phyloP scores from a whole-genome alignment of 64 coral and sea anemone genomes.

The Platygyra sinensis region DNA sequence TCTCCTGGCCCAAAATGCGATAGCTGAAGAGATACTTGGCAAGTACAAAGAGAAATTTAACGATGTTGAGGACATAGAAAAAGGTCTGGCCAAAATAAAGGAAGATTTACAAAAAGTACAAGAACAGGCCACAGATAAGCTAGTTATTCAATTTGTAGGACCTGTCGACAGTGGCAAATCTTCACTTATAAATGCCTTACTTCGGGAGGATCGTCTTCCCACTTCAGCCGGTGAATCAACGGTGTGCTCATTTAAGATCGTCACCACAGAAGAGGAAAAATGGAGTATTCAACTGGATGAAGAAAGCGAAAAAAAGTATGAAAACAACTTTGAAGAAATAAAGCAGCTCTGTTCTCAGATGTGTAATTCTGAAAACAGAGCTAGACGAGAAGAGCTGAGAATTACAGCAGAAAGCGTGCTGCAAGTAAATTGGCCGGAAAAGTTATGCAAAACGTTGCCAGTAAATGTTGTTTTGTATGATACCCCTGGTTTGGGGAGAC shows the following conservation, averaged over 20 bases:
- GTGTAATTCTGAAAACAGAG: too few species aligned
- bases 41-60: not conserved
- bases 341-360: too few species aligned
- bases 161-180: slow-evolving; percentile 15
- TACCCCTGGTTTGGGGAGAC: too few species aligned
- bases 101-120: not conserved
- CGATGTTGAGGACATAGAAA: not conserved
- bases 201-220: not conserved
- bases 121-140: not conserved
- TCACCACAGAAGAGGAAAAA: not conserved
- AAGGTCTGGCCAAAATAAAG: not conserved
- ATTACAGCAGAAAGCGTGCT: too few species aligned
- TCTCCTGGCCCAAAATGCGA: too few species aligned
- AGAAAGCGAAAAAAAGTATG: not conserved
- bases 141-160: slow-evolving; percentile 5
- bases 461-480: too few species aligned
- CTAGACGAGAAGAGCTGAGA: too few species aligned
- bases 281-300: not conserved
- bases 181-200: slow-evolving; percentile 1
- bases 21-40: too few species aligned
- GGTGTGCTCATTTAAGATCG: not conserved
- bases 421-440: too few species aligned
- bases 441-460: too few species aligned
- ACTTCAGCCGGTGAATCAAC: not conserved
- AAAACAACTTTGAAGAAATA: too few species aligned